Percentiles rank a stretch among this genome's conserved stretches.
Conservation (phyloP, 2,797 vertebrate species). For the Phalloptychus januarius region DNA sequence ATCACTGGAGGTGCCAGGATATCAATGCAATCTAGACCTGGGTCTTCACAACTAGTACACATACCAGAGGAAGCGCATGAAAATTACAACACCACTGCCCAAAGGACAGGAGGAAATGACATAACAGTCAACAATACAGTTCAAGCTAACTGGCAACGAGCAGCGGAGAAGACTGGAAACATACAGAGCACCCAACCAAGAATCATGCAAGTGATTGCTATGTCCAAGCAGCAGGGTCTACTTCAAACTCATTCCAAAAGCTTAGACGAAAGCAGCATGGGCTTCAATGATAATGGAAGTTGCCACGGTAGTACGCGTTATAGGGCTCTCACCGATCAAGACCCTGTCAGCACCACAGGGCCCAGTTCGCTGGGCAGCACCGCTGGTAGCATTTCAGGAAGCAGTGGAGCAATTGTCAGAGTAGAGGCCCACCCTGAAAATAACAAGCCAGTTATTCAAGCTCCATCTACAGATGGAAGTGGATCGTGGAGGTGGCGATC, state of each 20-base stretch:
- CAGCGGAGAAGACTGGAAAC: slow-evolving; percentile 87
- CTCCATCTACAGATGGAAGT: slow-evolving; percentile 89
- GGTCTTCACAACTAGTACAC: slow-evolving; percentile 95
- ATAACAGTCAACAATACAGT: slow-evolving; percentile 57
- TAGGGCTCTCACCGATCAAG: slow-evolving; percentile 87
- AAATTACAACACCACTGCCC: slow-evolving; percentile 80
- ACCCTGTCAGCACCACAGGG: slow-evolving; percentile 69
- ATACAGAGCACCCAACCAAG: slow-evolving; percentile 82
- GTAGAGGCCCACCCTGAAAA: slow-evolving; percentile 96
- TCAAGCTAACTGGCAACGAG: slow-evolving; percentile 92
- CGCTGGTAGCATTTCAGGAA: slow-evolving; percentile 69
- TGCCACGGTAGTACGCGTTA: slow-evolving; percentile 84
- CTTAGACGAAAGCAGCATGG: slow-evolving; percentile 86
- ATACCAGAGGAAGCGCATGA: slow-evolving; percentile 97
- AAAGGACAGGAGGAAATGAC: slow-evolving; percentile 73
- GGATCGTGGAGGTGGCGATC: slow-evolving; percentile 97
- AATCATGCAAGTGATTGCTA: slow-evolving; percentile 96
- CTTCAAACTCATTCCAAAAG: slow-evolving; percentile 92
- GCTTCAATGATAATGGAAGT: slow-evolving; percentile 82
- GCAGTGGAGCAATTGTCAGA: slow-evolving; percentile 85
- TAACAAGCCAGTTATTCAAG: slow-evolving; percentile 88
- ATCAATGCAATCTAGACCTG: slow-evolving; percentile 91
- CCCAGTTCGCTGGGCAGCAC: slow-evolving; percentile 64
- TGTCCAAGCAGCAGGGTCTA: slow-evolving; percentile 97
- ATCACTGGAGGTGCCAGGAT: slow-evolving; percentile 90